A percentile compares a stretch with the other conserved stretches of the same genome.
phyloP scores from a whole-genome alignment of 2,797 vertebrate species.

The Poliocrania exsul region DNA sequence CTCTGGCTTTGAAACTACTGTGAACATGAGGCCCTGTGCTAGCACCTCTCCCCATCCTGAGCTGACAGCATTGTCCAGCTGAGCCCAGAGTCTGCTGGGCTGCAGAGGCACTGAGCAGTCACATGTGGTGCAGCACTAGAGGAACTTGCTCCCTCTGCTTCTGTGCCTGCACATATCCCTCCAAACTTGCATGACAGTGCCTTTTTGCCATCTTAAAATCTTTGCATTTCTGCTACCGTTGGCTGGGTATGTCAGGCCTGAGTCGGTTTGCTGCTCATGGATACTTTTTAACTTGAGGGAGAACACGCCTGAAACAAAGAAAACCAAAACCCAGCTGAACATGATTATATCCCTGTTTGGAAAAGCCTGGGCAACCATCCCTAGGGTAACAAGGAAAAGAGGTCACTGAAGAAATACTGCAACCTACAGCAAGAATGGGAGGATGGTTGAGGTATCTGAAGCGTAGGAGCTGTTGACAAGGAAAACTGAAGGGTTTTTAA shows the following conservation, averaged over 20 bases:
- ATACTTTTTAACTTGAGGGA: slow-evolving; percentile 19
- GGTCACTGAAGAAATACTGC: slow-evolving; percentile 18
- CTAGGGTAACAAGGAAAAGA: slow-evolving; percentile 48
- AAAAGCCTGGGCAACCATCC: slow-evolving; percentile 49
- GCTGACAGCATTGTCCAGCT: background rate
- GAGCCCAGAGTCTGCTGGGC: background rate
- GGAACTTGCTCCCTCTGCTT: background rate
- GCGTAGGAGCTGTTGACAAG: background rate
- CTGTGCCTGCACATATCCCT: background rate
- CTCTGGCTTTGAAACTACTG: background rate
- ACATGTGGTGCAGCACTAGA: accelerated
- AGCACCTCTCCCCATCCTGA: accelerated
- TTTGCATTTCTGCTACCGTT: background rate
- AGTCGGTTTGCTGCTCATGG: background rate
- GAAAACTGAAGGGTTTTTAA: background rate
- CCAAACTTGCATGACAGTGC: background rate
- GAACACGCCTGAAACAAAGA: slow-evolving; percentile 7
- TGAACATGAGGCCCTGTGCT: background rate
- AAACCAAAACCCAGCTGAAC: slow-evolving; percentile 12
- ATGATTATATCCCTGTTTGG: slow-evolving; percentile 45
- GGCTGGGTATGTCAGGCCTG: background rate
- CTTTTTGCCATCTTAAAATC: background rate
- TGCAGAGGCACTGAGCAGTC: background rate
- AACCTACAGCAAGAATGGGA: slow-evolving; percentile 7
- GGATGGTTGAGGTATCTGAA: background rate